Base-by-base conservation (phyloP, 2,113 vertebrate species). In the Leuciscus idus region DNA sequence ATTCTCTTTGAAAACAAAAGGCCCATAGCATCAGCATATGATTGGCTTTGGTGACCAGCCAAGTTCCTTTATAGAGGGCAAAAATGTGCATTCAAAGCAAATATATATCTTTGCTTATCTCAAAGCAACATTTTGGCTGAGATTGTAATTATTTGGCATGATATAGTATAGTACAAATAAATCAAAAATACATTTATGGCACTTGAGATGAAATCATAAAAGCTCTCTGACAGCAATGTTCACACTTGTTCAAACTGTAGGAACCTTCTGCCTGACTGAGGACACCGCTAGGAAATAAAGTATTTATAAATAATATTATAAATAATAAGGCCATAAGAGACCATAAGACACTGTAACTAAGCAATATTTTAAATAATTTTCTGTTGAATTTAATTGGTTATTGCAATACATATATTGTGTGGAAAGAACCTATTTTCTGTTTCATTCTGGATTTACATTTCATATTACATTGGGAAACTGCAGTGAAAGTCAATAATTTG, bases 11-110 rank as follows among this genome's bases (percentile, higher is more conserved):
- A 55, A 66, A 91, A 91, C 75, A 86, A 89, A 87, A 90, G 86
- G 33, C 68, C 68, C 33, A n/a, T 74, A 50, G 0, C 21, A 73
- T 72, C 87, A 77, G 84, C 46, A n/a, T 78, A 75, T 91, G 89
- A 91, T 91, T 91, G 87, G 21, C 55, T 13, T 88, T 93, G 90
- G 88, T 87, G 19, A 64, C 4, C 3, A 85, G 91, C 93, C 93
- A 93, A 88, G 1, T 10, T 46, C 75, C 73, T 5, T n/a, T 87
- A 74, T 86, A 89, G 26, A 78, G 74, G 21, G 46, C 36, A 66
- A 88, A 83, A 86, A 86, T 61, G 3, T 73, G 48, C 62, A 57
- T 61, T 91, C 90, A 80, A 89, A 85, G 88, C 75, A 46, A 13
- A 33, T 70, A 39, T 75, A 9, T 75, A 36, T 85, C 59, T 89